These are phyloP conservation scores for Macaria liturata DNA, from an alignment of 2,888 invertebrate genomes.

Conservation along the genomic window DNA sequence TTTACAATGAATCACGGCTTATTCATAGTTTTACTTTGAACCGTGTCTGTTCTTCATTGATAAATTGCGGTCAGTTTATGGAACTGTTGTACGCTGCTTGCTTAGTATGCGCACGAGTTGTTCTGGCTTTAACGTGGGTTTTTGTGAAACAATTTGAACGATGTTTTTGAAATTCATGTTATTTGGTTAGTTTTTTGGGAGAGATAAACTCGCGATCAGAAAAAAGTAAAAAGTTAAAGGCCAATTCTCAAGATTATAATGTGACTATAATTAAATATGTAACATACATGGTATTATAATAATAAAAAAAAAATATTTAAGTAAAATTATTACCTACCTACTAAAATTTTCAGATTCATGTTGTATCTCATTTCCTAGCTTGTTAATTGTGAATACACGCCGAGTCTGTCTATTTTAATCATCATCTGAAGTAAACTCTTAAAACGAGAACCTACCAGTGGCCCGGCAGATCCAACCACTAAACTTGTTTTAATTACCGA, in stretches of 20 bases:
- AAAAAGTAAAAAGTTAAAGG: too few species aligned
- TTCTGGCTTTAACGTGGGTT: slow-evolving; percentile 8
- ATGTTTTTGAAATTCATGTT: too few species aligned
- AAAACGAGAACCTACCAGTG: slow-evolving; percentile 33
- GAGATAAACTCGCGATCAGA: too few species aligned
- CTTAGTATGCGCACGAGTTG: slow-evolving; percentile 19
- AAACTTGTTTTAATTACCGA: slow-evolving; percentile 51
- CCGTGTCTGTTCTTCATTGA: slow-evolving; percentile 38
- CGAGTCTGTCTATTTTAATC: slow-evolving; percentile 22
- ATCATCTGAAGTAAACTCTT: slow-evolving; percentile 25
- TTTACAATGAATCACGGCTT: slow-evolving; percentile 37
- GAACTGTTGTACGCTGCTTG: slow-evolving; percentile 6
- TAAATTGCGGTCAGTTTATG: slow-evolving; percentile 23
- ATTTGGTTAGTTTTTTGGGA: too few species aligned
- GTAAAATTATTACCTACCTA: too few species aligned
- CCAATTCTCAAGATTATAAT: too few species aligned
- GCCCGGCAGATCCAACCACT: slow-evolving; percentile 27
- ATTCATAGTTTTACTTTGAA: slow-evolving; percentile 34
- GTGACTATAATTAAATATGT: too few species aligned
- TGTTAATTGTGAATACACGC: too few species aligned
- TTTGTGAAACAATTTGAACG: slow-evolving; percentile 5
- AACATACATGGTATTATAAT: too few species aligned
- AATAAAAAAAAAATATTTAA: too few species aligned
- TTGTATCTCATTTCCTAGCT: too few species aligned
- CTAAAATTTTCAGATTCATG: too few species aligned